phyloP scores from a whole-genome alignment of 2,797 vertebrate genomes.

The Etheostoma perlongum region DNA sequence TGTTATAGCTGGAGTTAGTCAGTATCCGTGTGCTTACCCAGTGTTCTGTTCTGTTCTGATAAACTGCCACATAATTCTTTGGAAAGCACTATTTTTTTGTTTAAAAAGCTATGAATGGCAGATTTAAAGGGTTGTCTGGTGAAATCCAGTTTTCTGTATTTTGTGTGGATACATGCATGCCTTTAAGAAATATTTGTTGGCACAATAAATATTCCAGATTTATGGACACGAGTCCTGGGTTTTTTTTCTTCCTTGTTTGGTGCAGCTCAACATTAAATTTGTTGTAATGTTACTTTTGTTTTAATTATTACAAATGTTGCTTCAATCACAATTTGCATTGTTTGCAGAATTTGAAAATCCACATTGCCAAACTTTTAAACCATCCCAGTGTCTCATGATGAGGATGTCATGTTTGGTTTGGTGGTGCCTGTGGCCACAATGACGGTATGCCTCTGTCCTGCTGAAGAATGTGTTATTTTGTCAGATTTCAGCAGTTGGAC shows the following conservation, averaged over 20 bases:
- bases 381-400: neutral
- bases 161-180: conserved; percentile 29
- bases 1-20: neutral
- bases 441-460: neutral
- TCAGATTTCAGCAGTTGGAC: neutral
- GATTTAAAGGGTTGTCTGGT: conserved; percentile 10
- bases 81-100: conserved; percentile 41
- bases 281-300: too few species aligned
- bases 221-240: neutral
- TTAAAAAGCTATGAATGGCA: conserved; percentile 11
- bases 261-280: neutral
- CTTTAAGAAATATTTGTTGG: conserved; percentile 56
- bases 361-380: neutral
- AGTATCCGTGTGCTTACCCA: neutral
- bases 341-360: neutral
- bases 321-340: neutral
- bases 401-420: neutral
- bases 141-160: conserved; percentile 29
- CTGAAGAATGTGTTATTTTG: neutral
- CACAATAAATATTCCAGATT: conserved; percentile 70
- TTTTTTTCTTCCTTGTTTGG: neutral
- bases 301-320: neutral
- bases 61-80: conserved; percentile 28
- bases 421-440: neutral
- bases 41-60: conserved; percentile 26